phyloP scores from a whole-genome alignment of 2,113 vertebrate genomes.

The Corythornis madagascariensis region DNA sequence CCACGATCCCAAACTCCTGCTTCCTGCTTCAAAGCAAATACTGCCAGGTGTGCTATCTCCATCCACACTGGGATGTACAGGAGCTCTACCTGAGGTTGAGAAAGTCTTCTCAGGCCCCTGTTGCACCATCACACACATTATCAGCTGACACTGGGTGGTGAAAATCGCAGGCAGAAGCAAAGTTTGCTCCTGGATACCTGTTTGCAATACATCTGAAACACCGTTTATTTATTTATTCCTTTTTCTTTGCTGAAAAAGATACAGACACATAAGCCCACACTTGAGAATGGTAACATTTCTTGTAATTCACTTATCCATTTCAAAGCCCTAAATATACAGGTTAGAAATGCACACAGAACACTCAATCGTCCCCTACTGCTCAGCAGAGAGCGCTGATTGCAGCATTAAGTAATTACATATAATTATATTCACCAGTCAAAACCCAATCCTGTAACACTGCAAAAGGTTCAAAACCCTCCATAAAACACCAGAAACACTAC shows the following conservation, averaged over 20 bases:
- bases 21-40: constrained; percentile 40
- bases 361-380: neutral
- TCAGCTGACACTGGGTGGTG: neutral
- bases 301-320: neutral
- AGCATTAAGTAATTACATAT: neutral
- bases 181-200: neutral
- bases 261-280: neutral
- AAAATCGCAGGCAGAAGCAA: neutral
- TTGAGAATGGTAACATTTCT: neutral
- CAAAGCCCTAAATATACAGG: neutral
- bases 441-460: neutral
- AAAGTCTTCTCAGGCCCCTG: constrained; percentile 13
- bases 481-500: neutral
- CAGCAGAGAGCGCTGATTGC: neutral
- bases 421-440: neutral
- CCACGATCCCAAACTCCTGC: neutral
- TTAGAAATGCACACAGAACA: neutral
- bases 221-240: neutral
- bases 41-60: constrained; percentile 45
- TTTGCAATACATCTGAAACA: neutral
- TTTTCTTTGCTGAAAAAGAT: neutral
- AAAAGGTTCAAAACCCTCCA: neutral
- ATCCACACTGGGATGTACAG: neutral
- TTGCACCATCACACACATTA: constrained; percentile 9
- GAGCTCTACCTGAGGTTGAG: neutral